A percentile compares a stretch with the other conserved stretches of the same genome.
These are phyloP conservation scores for Motacilla tschutschensis DNA, from an alignment of 2,113 vertebrate genomes.

Conservation along the genomic window DNA sequence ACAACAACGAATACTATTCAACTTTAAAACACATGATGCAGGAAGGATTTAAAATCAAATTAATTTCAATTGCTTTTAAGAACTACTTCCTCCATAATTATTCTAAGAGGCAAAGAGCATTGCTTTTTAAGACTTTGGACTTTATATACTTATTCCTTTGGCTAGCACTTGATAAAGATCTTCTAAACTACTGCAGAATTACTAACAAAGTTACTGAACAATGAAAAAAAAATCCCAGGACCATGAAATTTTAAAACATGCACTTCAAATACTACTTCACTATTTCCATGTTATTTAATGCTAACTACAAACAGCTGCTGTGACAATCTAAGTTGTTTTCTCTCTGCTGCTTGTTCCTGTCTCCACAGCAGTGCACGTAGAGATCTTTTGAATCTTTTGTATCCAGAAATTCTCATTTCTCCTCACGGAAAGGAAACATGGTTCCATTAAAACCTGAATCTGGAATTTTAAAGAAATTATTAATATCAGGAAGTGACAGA, in stretches of 20 bases:
- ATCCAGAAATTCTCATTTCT: neutral
- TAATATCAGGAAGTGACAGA: neutral
- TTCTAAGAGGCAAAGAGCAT: neutral
- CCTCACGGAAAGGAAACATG: neutral
- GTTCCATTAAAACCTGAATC: neutral
- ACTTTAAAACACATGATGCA: neutral
- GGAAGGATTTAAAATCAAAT: neutral
- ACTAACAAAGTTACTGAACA: neutral
- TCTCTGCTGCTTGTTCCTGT: neutral
- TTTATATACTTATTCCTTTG: neutral
- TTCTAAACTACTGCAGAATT: neutral
- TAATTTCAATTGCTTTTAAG: neutral
- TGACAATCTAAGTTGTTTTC: neutral
- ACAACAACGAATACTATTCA: neutral
- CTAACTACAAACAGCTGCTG: neutral
- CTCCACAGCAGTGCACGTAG: neutral
- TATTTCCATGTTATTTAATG: neutral
- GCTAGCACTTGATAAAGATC: neutral
- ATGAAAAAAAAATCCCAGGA: neutral
- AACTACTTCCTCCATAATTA: neutral
- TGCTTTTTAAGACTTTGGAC: neutral
- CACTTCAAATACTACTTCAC: neutral
- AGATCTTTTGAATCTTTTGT: neutral
- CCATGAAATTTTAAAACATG: neutral
- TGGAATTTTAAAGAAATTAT: neutral